Evolutionary conservation across 2,113 vertebrate genomes (phyloP).

Genomic region (Gavia stellata): DNA sequence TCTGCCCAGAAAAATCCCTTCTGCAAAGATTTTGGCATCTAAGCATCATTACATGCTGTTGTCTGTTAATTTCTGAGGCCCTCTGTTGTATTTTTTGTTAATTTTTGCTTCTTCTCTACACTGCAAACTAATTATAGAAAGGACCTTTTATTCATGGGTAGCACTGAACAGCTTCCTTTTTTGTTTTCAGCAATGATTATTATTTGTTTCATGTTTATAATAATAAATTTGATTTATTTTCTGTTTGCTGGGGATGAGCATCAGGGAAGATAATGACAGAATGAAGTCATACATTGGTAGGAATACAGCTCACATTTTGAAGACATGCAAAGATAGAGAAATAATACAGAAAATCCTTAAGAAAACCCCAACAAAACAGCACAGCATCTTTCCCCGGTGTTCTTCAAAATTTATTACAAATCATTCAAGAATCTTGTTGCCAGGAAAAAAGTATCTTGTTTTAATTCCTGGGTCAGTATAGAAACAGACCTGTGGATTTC

Average conservation of each 20-base stretch:
- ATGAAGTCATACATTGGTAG: not conserved
- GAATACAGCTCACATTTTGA: not conserved
- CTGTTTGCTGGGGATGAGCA: not conserved
- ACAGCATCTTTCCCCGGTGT: not conserved
- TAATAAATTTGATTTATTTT: not conserved
- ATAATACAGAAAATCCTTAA: not conserved
- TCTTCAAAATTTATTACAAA: not conserved
- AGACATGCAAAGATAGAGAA: not conserved
- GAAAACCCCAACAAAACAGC: not conserved
- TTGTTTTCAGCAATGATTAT: not conserved
- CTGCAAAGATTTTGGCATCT: not conserved
- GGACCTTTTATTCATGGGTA: not conserved
- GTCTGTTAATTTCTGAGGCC: not conserved
- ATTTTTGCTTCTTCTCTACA: not conserved
- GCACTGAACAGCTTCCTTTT: not conserved
- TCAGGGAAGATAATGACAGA: not conserved
- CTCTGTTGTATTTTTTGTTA: not conserved
- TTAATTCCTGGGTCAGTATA: not conserved
- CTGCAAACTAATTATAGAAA: not conserved
- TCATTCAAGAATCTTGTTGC: not conserved
- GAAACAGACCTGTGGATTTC: not conserved
- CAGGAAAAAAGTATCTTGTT: not conserved
- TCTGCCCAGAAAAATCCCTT: not conserved
- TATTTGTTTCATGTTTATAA: not conserved
- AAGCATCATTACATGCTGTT: not conserved